These are phyloP conservation scores for Novumbra hubbsi DNA, from an alignment of 2,797 vertebrate species.

Conservation along the genomic window DNA sequence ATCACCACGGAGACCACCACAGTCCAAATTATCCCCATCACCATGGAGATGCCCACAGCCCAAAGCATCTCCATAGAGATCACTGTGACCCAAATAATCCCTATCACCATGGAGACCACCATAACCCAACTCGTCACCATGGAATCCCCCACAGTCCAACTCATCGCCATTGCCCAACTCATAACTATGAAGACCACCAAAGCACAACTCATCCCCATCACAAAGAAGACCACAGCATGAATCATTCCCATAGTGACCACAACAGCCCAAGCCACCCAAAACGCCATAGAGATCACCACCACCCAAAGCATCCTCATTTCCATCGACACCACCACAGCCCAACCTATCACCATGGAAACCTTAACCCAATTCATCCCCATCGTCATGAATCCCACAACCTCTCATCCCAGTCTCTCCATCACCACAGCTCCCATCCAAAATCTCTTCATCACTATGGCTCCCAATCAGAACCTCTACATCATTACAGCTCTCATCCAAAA, in stretches of 20 bases:
- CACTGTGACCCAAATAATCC: background rate
- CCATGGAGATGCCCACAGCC: conserved; percentile 14
- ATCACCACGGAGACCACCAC: conserved; percentile 7
- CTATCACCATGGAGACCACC: conserved; percentile 19
- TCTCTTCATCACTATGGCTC: conserved; percentile 20
- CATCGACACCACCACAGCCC: conserved; percentile 21
- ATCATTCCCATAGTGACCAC: conserved; percentile 12
- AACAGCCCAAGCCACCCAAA: conserved; percentile 13
- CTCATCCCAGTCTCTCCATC: conserved; percentile 13
- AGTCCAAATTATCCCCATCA: conserved; percentile 3
- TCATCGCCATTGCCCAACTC: conserved; percentile 14
- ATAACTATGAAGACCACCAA: conserved; percentile 13
- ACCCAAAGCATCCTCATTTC: conserved; percentile 17
- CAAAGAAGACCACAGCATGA: conserved; percentile 8
- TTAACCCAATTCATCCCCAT: background rate
- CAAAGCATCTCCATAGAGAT: conserved; percentile 15
- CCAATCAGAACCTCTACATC: conserved; percentile 15
- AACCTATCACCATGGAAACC: background rate
- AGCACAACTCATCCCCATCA: conserved; percentile 26
- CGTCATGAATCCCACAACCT: conserved; percentile 6
- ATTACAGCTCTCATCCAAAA: conserved; percentile 10
- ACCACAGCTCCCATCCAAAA: conserved; percentile 27
- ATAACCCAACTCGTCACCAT: conserved; percentile 23
- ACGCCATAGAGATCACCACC: conserved; percentile 32
- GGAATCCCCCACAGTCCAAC: conserved; percentile 23